phyloP scores from a whole-genome alignment of 2,888 invertebrate genomes.

The Hecatera dysodea region DNA sequence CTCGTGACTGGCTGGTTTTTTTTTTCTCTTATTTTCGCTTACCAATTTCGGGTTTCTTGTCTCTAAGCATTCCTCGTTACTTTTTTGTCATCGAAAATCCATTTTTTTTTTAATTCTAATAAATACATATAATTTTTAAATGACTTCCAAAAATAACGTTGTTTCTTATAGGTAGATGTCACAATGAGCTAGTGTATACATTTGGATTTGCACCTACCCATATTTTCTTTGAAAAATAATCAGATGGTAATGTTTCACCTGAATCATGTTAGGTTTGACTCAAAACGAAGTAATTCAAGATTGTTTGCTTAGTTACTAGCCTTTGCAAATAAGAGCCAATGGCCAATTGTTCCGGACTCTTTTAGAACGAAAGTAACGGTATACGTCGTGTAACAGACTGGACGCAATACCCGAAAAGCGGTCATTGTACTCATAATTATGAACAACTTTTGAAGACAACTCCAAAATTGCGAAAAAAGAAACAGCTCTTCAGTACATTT shows the following conservation, averaged over 20 bases:
- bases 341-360: background rate
- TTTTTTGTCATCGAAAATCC: background rate
- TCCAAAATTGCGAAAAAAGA: no score
- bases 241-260: background rate
- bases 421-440: no score
- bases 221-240: constrained; percentile 19
- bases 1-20: background rate
- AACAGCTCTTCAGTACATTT: no score
- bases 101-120: no score
- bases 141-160: background rate
- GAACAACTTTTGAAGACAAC: no score
- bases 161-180: background rate
- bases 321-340: background rate
- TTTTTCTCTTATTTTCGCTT: background rate
- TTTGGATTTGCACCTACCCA: background rate
- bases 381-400: no score
- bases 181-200: constrained; percentile 8
- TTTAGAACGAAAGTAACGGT: background rate
- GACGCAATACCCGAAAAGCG: no score
- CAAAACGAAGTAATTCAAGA: background rate
- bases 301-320: constrained; percentile 7
- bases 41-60: background rate
- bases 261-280: background rate
- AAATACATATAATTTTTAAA: no score
- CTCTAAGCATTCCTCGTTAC: background rate